A percentile compares a stretch with the other conserved stretches of the same genome.
Conservation (phyloP, 2,113 vertebrate species). For the Pseudopodoces humilis region DNA sequence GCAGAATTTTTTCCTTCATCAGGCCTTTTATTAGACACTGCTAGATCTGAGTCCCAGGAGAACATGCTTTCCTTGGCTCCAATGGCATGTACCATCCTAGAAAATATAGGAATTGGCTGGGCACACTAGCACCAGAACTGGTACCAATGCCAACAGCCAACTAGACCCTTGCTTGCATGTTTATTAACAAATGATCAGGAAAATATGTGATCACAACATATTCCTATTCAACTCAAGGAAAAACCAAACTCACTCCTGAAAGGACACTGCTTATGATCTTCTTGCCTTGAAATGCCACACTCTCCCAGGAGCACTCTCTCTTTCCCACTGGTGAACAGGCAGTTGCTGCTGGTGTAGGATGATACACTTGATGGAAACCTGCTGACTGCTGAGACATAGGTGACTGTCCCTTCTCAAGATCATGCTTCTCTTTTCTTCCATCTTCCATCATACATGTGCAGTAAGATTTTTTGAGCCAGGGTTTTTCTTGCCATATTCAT, state of each 20-base stretch:
- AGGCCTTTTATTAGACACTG: conserved; percentile 13
- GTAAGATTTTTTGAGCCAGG: neutral
- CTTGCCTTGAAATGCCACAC: neutral
- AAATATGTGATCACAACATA: neutral
- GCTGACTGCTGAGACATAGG: neutral
- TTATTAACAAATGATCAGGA: neutral
- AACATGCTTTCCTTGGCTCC: neutral
- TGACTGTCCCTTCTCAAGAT: neutral
- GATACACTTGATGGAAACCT: neutral
- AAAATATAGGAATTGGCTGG: neutral
- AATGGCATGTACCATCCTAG: neutral
- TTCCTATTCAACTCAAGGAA: neutral
- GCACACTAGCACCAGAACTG: neutral
- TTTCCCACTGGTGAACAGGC: neutral
- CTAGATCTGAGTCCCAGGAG: neutral
- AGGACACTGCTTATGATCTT: neutral
- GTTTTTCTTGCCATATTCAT: neutral
- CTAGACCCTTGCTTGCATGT: neutral
- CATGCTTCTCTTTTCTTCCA: neutral
- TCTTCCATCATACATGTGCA: neutral
- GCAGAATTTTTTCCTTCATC: neutral
- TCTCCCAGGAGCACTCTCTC: neutral
- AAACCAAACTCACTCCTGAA: neutral
- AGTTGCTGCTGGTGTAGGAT: neutral
- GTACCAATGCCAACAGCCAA: neutral